These are phyloP conservation scores for rabbit (Oryctolagus cuniculus) DNA, from an alignment of 2,113 vertebrate species.

Conservation along the genomic window DNA sequence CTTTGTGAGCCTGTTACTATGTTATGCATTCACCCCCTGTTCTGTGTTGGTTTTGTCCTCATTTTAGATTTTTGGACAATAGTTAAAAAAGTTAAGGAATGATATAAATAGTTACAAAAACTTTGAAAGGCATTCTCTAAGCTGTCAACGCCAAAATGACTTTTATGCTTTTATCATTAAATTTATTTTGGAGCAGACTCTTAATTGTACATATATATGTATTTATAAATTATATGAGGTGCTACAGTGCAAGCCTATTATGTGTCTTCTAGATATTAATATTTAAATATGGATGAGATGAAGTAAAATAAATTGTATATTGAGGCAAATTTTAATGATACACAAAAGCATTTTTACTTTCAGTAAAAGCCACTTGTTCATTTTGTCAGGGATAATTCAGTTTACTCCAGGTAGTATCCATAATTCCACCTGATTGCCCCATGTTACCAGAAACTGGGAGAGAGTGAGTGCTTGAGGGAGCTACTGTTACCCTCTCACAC, in stretches of 20 bases:
- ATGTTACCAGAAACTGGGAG: neutral
- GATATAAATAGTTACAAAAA: neutral
- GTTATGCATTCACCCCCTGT: neutral
- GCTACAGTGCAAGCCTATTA: neutral
- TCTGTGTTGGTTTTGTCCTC: neutral
- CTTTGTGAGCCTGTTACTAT: neutral
- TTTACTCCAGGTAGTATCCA: neutral
- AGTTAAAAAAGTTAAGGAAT: constrained; percentile 35
- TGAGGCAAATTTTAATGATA: constrained; percentile 30
- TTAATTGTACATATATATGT: neutral
- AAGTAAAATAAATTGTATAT: constrained; percentile 1
- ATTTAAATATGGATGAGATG: constrained; percentile 18
- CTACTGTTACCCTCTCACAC: neutral
- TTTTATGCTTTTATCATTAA: constrained; percentile 6
- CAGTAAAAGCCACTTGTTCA: neutral
- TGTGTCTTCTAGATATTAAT: constrained; percentile 3
- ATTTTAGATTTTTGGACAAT: constrained; percentile 17
- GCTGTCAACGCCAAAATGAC: neutral
- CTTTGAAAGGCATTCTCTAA: constrained; percentile 9
- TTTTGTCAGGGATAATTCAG: constrained; percentile 1
- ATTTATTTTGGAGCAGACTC: neutral
- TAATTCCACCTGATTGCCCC: neutral
- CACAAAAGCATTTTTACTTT: constrained; percentile 4
- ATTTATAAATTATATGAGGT: neutral
- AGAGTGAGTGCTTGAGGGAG: neutral